Evolutionary conservation across 2,888 invertebrate genomes (phyloP).

Genomic region (Brachycybe producta): DNA sequence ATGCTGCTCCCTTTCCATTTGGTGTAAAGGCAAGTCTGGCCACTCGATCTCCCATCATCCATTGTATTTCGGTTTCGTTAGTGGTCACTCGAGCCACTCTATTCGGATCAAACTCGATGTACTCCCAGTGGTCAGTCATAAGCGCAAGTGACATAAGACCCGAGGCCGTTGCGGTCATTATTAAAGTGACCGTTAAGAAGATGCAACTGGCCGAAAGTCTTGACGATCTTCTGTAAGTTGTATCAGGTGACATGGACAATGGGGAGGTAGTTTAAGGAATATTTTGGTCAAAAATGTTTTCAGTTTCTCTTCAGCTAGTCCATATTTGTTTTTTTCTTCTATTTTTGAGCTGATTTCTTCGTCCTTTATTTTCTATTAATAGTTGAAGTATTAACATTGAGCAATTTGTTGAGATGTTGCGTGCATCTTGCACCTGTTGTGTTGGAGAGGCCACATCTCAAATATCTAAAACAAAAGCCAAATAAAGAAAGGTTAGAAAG

Average conservation of each 20-base stretch:
- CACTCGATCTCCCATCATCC: constrained; percentile 65
- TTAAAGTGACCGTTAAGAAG: constrained; percentile 44
- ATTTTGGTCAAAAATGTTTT: too few species aligned
- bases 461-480: too few species aligned
- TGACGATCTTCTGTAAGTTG: background rate
- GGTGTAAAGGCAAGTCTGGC: constrained; percentile 19
- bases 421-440: too few species aligned
- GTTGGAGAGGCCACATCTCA: too few species aligned
- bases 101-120: constrained; percentile 61
- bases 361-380: too few species aligned
- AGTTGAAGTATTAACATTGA: too few species aligned
- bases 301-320: too few species aligned
- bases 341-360: too few species aligned
- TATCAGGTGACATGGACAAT: constrained; percentile 4
- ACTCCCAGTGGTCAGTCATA: constrained; percentile 85
- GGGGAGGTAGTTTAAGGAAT: too few species aligned
- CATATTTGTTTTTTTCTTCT: too few species aligned
- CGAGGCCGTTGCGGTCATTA: constrained; percentile 38
- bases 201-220: constrained; percentile 27
- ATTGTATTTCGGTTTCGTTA: constrained; percentile 40
- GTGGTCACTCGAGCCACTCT: constrained; percentile 34
- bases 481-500: too few species aligned
- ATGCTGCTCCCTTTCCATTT: constrained; percentile 31
- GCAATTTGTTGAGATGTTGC: too few species aligned
- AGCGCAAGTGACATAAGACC: constrained; percentile 47